phyloP scores from a whole-genome alignment of 1,140 invertebrate species.

The Drosophila nannoptera region DNA sequence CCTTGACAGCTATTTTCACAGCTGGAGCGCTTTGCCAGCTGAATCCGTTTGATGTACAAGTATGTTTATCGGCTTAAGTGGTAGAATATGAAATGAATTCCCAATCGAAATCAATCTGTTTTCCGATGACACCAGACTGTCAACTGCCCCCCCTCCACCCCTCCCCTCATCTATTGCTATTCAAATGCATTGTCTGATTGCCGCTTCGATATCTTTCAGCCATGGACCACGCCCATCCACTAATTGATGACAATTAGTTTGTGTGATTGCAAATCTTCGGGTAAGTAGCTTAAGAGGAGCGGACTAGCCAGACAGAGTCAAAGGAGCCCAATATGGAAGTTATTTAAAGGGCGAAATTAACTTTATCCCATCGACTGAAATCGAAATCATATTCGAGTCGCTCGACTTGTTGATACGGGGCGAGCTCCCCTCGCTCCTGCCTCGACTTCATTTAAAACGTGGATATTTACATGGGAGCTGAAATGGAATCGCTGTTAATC shows the following conservation, averaged over 20 bases:
- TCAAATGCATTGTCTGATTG: background rate
- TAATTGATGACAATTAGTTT: background rate
- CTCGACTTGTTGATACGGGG: conserved; percentile 18
- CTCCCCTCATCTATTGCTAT: no score
- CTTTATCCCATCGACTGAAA: conserved; percentile 24
- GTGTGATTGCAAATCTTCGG: background rate
- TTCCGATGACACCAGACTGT: no score
- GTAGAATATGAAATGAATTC: no score
- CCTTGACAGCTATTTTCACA: no score
- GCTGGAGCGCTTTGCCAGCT: no score
- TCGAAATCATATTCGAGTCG: conserved; percentile 55
- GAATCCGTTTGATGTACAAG: no score
- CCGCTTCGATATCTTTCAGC: background rate
- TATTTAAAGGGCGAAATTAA: conserved; percentile 11
- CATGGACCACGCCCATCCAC: background rate
- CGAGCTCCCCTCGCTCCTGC: conserved; percentile 26
- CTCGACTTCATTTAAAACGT: conserved; percentile 42
- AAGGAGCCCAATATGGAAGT: conserved; percentile 9
- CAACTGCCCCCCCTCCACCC: no score
- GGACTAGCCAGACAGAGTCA: conserved; percentile 32
- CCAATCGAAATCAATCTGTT: no score
- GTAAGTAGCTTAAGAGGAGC: background rate
- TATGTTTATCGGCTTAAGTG: no score
- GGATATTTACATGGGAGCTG: conserved; percentile 41
- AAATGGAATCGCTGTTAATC: conserved; percentile 61